These are phyloP conservation scores for Silvanus unidentatus DNA, from an alignment of 2,888 invertebrate genomes.

Conservation along the genomic window DNA sequence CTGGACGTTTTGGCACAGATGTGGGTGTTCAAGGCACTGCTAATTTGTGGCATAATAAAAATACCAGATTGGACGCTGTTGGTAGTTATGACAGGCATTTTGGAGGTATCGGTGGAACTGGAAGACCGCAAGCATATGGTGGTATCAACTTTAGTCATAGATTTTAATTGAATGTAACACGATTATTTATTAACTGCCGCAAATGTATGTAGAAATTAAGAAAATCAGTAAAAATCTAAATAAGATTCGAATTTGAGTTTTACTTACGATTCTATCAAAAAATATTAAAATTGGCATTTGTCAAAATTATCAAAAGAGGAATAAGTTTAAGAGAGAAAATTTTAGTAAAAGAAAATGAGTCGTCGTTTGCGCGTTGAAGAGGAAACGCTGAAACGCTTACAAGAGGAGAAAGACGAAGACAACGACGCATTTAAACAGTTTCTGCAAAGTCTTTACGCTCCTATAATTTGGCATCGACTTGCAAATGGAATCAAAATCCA, in stretches of 20 bases:
- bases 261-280: too few species aligned
- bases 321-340: too few species aligned
- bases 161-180: constrained; percentile 2
- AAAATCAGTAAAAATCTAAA: too few species aligned
- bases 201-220: too few species aligned
- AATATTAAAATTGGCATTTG: too few species aligned
- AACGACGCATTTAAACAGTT: constrained; percentile 32
- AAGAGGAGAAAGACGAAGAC: constrained; percentile 36
- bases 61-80: constrained; percentile 26
- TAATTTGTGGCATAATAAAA: constrained; percentile 25
- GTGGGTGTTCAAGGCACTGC: constrained; percentile 23
- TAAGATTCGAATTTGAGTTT: too few species aligned
- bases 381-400: constrained; percentile 29
- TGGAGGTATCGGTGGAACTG: constrained; percentile 27
- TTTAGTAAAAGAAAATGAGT: constrained; percentile 32
- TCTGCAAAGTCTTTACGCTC: constrained; percentile 18
- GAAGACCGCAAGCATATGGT: constrained; percentile 18
- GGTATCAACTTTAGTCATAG: neutral
- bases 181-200: too few species aligned
- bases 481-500: constrained; percentile 34
- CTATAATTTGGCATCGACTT: constrained; percentile 13
- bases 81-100: constrained; percentile 28
- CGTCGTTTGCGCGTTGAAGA: constrained; percentile 35
- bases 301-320: too few species aligned
- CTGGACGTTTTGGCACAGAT: constrained; percentile 27